A percentile compares a stretch with the other conserved stretches of the same genome.
phyloP scores from a whole-genome alignment of 2,888 invertebrate species.

The Carpatolechia fugitivella region DNA sequence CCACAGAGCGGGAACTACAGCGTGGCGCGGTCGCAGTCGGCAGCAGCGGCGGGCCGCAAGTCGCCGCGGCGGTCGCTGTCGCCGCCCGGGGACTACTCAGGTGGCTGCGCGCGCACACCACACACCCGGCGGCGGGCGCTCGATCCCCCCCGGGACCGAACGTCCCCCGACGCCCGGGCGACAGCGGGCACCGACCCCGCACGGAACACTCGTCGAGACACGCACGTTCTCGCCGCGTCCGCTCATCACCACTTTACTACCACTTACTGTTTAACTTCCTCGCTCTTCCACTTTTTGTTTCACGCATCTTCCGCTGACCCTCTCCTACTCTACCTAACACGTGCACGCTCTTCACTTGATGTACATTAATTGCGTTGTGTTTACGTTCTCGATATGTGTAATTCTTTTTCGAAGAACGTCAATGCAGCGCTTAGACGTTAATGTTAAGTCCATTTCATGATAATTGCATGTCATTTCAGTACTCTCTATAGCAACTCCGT shows the following conservation, averaged over 20 bases:
- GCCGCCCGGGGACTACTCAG: conserved; percentile 86
- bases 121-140: conserved; percentile 33
- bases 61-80: conserved; percentile 91
- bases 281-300: conserved; percentile 63
- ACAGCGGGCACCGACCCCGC: conserved; percentile 64
- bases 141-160: conserved; percentile 13
- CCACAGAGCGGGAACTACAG: conserved; percentile 63
- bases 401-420: conserved; percentile 18
- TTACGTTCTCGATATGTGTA: conserved; percentile 15
- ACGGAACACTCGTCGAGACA: conserved; percentile 73
- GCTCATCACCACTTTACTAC: conserved; percentile 74
- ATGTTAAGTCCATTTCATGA: conserved; percentile 31
- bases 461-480: conserved; percentile 38
- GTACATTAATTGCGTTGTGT: conserved; percentile 32
- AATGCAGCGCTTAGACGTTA: conserved; percentile 30
- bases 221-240: conserved; percentile 67
- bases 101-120: conserved; percentile 59
- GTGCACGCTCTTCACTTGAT: conserved; percentile 63
- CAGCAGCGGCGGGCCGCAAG: conserved; percentile 90
- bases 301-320: conserved; percentile 68
- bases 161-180: conserved; percentile 33
- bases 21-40: conserved; percentile 91
- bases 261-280: conserved; percentile 72
- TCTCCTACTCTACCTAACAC: conserved; percentile 57
- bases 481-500: conserved; percentile 27